phyloP scores from a whole-genome alignment of 2,888 invertebrate genomes.

The Carcina quercana region DNA sequence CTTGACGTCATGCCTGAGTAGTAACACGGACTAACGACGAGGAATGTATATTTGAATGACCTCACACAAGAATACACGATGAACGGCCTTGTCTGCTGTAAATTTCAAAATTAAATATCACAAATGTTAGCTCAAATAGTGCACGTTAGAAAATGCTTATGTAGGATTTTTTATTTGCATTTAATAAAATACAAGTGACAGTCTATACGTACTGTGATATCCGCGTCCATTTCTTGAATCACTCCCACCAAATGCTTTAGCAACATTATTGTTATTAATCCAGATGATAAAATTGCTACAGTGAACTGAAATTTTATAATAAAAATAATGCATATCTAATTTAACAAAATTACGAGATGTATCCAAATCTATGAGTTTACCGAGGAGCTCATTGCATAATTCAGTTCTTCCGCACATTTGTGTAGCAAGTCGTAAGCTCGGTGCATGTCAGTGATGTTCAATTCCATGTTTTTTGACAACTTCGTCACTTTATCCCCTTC shows the following conservation, averaged over 20 bases:
- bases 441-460: conserved; percentile 7
- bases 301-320: conserved; percentile 36
- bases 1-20: conserved; percentile 39
- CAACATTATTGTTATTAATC: conserved; percentile 41
- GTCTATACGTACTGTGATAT: conserved; percentile 21
- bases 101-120: too few relatives aligned
- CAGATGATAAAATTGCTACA: conserved; percentile 39
- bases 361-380: conserved; percentile 25
- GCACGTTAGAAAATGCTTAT: too few relatives aligned
- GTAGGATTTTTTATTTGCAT: too few relatives aligned
- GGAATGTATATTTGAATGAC: conserved; percentile 36
- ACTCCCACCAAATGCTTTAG: conserved; percentile 35
- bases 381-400: conserved; percentile 11
- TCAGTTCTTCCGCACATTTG: conserved; percentile 8
- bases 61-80: conserved; percentile 29
- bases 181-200: too few relatives aligned
- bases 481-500: conserved; percentile 27
- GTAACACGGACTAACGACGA: conserved; percentile 47
- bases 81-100: conserved; percentile 21
- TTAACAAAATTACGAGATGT: conserved; percentile 47
- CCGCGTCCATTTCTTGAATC: conserved; percentile 26
- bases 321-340: conserved; percentile 8
- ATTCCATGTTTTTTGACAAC: conserved; percentile 5
- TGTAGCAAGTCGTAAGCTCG: conserved; percentile 10
- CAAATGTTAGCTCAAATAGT: too few relatives aligned